Percentiles rank a stretch among this genome's conserved stretches.
These are phyloP conservation scores for Aphis gossypii DNA, from an alignment of 1,140 invertebrate species.

Conservation along the genomic window DNA sequence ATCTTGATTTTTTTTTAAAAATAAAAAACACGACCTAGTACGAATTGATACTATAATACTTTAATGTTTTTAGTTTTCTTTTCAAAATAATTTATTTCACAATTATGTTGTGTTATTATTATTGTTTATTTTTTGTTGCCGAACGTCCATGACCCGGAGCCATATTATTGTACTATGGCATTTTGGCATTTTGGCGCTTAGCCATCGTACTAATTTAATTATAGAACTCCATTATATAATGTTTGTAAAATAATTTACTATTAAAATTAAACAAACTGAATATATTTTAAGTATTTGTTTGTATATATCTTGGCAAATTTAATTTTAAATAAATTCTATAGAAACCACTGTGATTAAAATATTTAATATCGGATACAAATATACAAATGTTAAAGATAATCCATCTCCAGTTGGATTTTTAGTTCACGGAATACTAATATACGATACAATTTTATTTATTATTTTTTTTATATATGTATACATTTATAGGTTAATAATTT, in stretches of 20 bases:
- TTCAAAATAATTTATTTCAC: slow-evolving; percentile 25
- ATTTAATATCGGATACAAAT: not conserved
- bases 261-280: not conserved
- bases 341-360: not conserved
- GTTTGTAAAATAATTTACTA: not conserved
- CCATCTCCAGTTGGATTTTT: not conserved
- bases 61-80: not conserved
- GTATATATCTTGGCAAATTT: not conserved
- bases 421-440: not conserved
- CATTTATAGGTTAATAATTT: not conserved
- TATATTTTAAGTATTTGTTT: not conserved
- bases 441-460: not conserved
- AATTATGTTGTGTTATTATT: not conserved
- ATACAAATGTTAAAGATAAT: not conserved
- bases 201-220: slow-evolving; percentile 26
- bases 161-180: slow-evolving; percentile 20
- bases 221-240: slow-evolving; percentile 19
- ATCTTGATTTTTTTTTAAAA: no score
- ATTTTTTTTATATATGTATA: not conserved
- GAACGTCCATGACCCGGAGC: slow-evolving; percentile 33
- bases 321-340: not conserved
- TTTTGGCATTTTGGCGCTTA: slow-evolving; percentile 14
- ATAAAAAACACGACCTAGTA: not conserved
- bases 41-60: not conserved
- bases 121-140: not conserved